Base-by-base conservation (phyloP, 2,888 invertebrate species). In the Sesia apiformis region DNA sequence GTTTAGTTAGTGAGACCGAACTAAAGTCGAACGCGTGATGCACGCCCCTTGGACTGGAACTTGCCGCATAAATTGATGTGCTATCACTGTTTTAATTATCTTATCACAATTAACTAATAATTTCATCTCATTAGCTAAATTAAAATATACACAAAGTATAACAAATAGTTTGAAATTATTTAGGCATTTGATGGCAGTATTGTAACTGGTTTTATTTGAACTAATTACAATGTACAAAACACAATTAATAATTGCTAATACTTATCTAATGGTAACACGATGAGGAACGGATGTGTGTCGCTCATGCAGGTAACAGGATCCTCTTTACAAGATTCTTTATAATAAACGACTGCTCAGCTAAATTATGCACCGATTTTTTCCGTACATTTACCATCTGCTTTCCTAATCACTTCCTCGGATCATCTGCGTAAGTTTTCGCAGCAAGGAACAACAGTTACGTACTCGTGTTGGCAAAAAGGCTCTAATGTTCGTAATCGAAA, bases 151-250 rank as follows among this genome's bases (percentile, higher is more conserved):
- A 66, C 72, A 61, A 70, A 75, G 65, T 69, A 80, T 74, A 84
- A 82, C 74, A 75, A 78, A 78, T 74, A 74, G 67, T 75, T 76
- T 72, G 69, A 77, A 84, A 76, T 79, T 85, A 85, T 78, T 87
- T 88, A 89, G 88, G 88, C 89, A 89, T 88, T 85, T 84, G 78
- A 89, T 88, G 89, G 89, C 89, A 88, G 88, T 87, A 81, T 84
- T 75, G 80, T 84, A 84, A 87, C 84, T 84, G 88, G 83, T 88
- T 87, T 82, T 84, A 72, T 81, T 76, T 78, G 64, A 82, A 83
- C 79, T 83, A 80, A 83, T 79, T 81, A 83, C 70, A 84, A 82
- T 83, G 68, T 85, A 88, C 84, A 81, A 54, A 84, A 81, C 74
- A 77, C 66, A 64, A 65, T 72, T 69, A 53, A 52, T 78, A 78